Percentiles rank a stretch among this genome's conserved stretches.
Conservation (phyloP, 2,888 invertebrate genomes). For the Elysia crispata region DNA sequence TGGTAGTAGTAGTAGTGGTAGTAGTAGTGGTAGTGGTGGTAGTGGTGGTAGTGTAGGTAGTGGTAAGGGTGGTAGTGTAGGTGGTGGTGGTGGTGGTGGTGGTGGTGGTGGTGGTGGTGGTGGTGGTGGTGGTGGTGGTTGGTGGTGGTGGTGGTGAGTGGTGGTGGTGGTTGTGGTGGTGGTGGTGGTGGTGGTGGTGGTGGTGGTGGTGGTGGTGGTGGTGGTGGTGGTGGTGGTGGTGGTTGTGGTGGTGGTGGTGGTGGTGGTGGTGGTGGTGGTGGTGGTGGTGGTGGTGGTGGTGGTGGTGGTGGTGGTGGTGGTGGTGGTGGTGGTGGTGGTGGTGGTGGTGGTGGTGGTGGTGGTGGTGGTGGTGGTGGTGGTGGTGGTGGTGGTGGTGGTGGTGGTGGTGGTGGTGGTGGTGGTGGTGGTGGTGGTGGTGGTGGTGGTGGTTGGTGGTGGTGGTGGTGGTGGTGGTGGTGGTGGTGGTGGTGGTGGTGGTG, state of each 20-base stretch:
- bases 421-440: too few species aligned
- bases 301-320: neutral
- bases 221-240: too few species aligned
- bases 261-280: too few species aligned
- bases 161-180: neutral
- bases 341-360: neutral
- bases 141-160: too few species aligned
- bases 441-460: too few species aligned
- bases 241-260: too few species aligned
- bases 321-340: neutral
- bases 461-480: too few species aligned
- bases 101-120: neutral
- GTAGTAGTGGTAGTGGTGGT: constrained; percentile 20
- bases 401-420: neutral
- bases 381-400: neutral
- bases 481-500: neutral
- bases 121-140: too few species aligned
- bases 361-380: neutral
- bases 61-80: too few species aligned
- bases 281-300: too few species aligned
- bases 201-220: neutral
- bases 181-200: neutral
- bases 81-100: constrained; percentile 18
- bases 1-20: constrained; percentile 37
- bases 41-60: too few species aligned